Base-by-base conservation (phyloP, 2,888 invertebrate species). In the Lysandra bellargus region DNA sequence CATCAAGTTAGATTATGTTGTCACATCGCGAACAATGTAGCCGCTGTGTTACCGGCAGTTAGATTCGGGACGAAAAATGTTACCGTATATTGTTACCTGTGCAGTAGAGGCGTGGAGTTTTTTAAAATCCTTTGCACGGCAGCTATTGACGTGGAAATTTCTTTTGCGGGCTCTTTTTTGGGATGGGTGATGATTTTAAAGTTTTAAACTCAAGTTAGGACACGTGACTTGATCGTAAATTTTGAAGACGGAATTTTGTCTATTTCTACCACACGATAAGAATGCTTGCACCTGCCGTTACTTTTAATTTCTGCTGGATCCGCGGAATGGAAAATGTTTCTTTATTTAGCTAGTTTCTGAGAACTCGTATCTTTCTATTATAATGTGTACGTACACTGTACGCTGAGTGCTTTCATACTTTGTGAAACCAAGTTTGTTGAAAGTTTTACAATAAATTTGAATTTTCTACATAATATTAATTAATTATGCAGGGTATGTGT, bases 1-100 rank as follows among this genome's bases (percentile, higher is more conserved):
- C 61, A 64, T 80, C 80, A 79, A 79, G 80, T 79, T 81, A 80
- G 80, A 82, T 83, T 81, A 83, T 81, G 79, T 82, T 80, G 79
- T 79, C 80, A 83, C 80, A 80, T 79, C 79, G 79, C 80, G 74
- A 80, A 80, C 79, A 81, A 78, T 80, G 76, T 30, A 33, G 53
- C 53, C 9, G 44, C 53, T 33, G 57, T 30, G 23, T 23, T 75
- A 44, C 49, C 23, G 75, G 44, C 49, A 30, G 12, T 81, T 80
- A 78, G 75, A 49, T 80, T 77, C 72, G 12, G 23, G 30, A 23
- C 49, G 44, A 75, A 75, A 75, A 49, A 75, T 75, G 44, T 75
- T 75, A 44, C 44, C 44, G 23, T 49, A 7, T 9, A 23, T 9
- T 44, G 6, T 61, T 23, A 61, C 57, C 14, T 72, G 49, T 73